These are phyloP conservation scores for Lepisosteus osseus DNA, from an alignment of 2,113 vertebrate genomes.

Conservation along the genomic window DNA sequence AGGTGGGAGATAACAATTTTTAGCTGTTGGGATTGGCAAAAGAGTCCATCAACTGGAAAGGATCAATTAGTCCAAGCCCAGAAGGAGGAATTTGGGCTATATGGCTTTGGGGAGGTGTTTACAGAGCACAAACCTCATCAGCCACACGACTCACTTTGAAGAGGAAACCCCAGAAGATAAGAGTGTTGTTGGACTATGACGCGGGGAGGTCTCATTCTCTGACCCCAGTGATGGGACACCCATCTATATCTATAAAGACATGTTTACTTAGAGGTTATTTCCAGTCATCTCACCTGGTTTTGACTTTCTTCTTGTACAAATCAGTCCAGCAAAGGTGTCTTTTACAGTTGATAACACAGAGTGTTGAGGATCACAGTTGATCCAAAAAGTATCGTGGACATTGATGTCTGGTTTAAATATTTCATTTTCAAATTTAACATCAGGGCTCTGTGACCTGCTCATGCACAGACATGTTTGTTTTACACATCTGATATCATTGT, in stretches of 20 bases:
- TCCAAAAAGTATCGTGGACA: no score
- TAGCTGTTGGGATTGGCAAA: slow-evolving; percentile 60
- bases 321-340: slow-evolving; percentile 41
- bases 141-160: slow-evolving; percentile 46
- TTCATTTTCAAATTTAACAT: no score
- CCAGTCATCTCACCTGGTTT: slow-evolving; percentile 63
- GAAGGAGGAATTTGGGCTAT: slow-evolving; percentile 57
- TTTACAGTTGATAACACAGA: slow-evolving; percentile 4
- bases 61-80: slow-evolving; percentile 51
- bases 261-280: slow-evolving; percentile 45
- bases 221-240: slow-evolving; percentile 30
- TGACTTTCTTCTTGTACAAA: slow-evolving; percentile 36
- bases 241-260: slow-evolving; percentile 62
- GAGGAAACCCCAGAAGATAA: slow-evolving; percentile 40
- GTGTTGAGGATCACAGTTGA: no score
- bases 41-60: slow-evolving; percentile 46
- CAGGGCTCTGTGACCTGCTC: no score
- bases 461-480: no score
- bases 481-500: no score
- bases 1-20: slow-evolving; percentile 49
- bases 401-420: no score
- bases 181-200: slow-evolving; percentile 56
- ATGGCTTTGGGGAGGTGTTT: slow-evolving; percentile 61
- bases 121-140: slow-evolving; percentile 58
- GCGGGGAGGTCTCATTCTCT: slow-evolving; percentile 48